These are phyloP conservation scores for Lochmaea crataegi DNA, from an alignment of 2,888 invertebrate genomes.

Conservation along the genomic window DNA sequence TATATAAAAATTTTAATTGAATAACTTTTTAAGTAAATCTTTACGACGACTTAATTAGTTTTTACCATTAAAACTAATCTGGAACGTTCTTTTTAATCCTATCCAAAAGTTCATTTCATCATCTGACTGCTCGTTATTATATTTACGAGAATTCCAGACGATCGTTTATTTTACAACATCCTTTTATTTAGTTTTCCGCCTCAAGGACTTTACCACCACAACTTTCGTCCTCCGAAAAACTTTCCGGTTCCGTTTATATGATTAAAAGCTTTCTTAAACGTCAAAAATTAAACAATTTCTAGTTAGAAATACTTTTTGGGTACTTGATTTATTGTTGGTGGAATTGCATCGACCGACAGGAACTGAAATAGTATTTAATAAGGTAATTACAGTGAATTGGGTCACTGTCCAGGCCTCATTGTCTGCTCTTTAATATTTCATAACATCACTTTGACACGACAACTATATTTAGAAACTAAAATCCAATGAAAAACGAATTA, in stretches of 20 bases:
- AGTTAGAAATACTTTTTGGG: too few relatives aligned
- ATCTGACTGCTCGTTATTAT: neutral
- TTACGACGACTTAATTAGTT: neutral
- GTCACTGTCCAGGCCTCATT: neutral
- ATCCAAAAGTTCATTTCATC: conserved; percentile 1
- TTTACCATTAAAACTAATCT: neutral
- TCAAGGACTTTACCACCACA: neutral
- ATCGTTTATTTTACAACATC: neutral
- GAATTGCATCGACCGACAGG: neutral
- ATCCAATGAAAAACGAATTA: neutral
- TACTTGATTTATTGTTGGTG: neutral
- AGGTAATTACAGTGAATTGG: neutral
- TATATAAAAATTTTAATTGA: too few relatives aligned
- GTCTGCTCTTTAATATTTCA: neutral
- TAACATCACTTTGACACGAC: neutral
- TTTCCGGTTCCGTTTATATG: neutral
- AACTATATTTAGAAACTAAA: neutral
- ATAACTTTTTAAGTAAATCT: too few relatives aligned
- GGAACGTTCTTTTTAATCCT: neutral
- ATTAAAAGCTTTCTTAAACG: too few relatives aligned
- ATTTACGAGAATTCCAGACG: neutral
- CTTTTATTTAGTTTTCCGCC: conserved; percentile 1
- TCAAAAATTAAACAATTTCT: too few relatives aligned
- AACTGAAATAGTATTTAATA: neutral
- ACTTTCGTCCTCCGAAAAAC: neutral